Percentiles rank a stretch among this genome's conserved stretches.
phyloP scores from a whole-genome alignment of 2,113 vertebrate genomes.

The Xiphophorus maculatus region DNA sequence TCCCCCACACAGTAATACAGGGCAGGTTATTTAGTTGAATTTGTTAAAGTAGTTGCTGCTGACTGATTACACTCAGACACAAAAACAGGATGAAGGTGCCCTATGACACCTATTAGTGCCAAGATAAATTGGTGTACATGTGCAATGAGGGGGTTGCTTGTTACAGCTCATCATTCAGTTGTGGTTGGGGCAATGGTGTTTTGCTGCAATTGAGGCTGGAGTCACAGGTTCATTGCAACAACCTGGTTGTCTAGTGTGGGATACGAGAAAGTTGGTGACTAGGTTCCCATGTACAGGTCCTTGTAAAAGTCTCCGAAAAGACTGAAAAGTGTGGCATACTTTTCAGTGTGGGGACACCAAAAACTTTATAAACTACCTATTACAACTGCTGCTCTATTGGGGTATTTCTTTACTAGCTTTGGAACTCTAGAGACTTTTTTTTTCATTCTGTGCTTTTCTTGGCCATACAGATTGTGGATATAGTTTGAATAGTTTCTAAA shows the following conservation, averaged over 20 bases:
- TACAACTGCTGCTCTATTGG: no score
- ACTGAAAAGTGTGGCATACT: no score
- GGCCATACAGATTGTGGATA: background rate
- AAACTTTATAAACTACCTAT: no score
- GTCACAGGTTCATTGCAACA: background rate
- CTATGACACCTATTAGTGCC: slow-evolving; percentile 8
- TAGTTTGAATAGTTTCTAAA: background rate
- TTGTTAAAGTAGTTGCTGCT: slow-evolving; percentile 27
- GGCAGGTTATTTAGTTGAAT: slow-evolving; percentile 22
- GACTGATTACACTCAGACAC: slow-evolving; percentile 16
- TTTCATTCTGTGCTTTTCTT: background rate
- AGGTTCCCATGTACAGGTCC: no score
- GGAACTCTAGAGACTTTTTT: background rate
- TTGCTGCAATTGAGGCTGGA: background rate
- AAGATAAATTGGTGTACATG: background rate
- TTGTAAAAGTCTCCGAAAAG: no score
- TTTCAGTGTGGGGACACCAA: no score
- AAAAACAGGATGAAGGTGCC: slow-evolving; percentile 12
- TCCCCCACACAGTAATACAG: background rate
- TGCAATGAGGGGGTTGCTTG: slow-evolving; percentile 8
- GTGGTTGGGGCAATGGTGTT: background rate
- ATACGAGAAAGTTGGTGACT: no score
- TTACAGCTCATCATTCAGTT: slow-evolving; percentile 9
- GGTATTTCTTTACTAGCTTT: background rate
- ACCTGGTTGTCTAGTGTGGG: no score